Conservation (phyloP, 2,888 invertebrate species). For the Lycocerus yunnanus region DNA sequence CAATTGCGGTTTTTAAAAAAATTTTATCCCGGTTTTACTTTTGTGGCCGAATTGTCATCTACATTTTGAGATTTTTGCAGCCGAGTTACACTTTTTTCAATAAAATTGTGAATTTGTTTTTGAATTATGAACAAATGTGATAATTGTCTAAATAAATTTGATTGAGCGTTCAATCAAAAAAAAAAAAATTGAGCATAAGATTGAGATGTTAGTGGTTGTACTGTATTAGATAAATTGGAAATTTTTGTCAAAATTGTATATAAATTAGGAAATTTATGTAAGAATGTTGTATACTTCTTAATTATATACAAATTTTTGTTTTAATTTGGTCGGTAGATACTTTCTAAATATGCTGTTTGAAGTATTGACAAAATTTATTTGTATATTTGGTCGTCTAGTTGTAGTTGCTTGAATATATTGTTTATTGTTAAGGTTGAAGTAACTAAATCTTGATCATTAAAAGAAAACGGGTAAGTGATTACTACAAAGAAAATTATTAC, state of each 20-base stretch:
- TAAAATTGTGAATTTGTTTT: neutral
- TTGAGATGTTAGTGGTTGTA: neutral
- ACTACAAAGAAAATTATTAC: conserved; percentile 1
- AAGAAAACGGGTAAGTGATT: conserved; percentile 1
- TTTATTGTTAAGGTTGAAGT: conserved; percentile 2
- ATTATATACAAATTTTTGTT: neutral
- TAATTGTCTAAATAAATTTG: neutral
- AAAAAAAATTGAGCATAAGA: neutral
- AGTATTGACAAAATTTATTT: neutral
- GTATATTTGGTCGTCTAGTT: conserved; percentile 4
- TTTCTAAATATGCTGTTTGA: conserved; percentile 2
- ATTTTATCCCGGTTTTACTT: too few species aligned
- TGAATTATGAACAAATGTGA: neutral
- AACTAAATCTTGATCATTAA: neutral
- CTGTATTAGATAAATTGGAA: neutral
- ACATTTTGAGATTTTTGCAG: neutral
- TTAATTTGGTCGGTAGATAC: neutral
- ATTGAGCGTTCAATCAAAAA: neutral
- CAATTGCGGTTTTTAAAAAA: too few species aligned
- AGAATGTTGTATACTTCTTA: neutral
- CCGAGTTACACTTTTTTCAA: neutral
- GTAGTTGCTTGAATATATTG: neutral
- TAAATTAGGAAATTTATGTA: neutral
- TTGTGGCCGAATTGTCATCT: neutral
- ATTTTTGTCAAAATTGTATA: neutral